Evolutionary conservation across 2,113 vertebrate species (phyloP), one percentile per base, ranked within the genome.

Genomic region (Pteronura brasiliensis): DNA sequence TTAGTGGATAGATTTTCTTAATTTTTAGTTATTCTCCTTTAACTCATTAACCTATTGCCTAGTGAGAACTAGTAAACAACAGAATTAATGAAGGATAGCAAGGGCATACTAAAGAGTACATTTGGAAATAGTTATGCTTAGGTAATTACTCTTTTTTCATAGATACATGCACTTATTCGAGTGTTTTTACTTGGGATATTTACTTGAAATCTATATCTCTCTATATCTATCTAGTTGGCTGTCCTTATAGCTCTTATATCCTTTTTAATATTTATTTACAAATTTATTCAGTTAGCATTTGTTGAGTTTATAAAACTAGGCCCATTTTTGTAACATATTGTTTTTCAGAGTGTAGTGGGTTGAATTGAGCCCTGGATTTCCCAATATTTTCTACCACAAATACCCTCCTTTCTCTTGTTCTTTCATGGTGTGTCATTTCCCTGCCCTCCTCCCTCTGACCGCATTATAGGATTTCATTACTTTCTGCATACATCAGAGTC

Each of bases 21-120:
- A 88, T 65, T 42, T 77, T 79, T 57, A 49, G 29, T 49, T 67
- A 79, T 96, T 91, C 65, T 83, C 29, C 25, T 88, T 34, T 81
- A 59, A 42, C 6, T 59, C 67, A 67, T 11, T 91, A 93, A 84
- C 12, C 71, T 83, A 71, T 15, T 95, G 71, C 8, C 36, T 77
- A 80, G 49, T 27, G 23, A 95, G 21, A 93, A 39, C 27, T 55
- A 81, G 52, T 20, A 69, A 76, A 25, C 17, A 57, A 25, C 31
- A 89, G 55, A 63, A 95, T 34, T 79, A 31, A 87, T 77, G 44
- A 59, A 92, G 34, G 72, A 42, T 29, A 71, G 20, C 31, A 92
- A 80, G 31, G 21, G 21, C 8, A 39, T 14, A 49, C 39, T 34
- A 85, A 36, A 88, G 36, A 90, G 15, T 57, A 77, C 79, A 31